Percentiles rank a stretch among this genome's conserved stretches.
phyloP scores from a whole-genome alignment of 92 coral and sea anemone species.

The Ricordea florida region DNA sequence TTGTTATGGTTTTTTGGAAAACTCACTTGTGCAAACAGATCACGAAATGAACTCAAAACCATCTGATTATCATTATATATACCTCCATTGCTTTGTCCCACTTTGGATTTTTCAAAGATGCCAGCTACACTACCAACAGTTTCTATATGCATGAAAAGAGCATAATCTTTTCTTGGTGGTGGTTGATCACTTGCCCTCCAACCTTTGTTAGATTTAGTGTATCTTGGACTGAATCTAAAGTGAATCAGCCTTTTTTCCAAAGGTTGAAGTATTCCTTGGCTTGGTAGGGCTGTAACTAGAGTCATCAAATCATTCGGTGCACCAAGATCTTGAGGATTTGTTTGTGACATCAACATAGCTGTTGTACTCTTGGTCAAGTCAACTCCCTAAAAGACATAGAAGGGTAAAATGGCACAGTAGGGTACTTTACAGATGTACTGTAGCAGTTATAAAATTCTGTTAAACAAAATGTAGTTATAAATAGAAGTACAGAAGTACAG shows the following conservation, averaged over 20 bases:
- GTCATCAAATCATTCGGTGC: constrained; percentile 79
- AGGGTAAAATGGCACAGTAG: no score
- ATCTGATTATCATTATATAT: background rate
- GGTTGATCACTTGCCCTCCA: constrained; percentile 82
- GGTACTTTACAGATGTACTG: no score
- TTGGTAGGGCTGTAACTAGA: constrained; percentile 89
- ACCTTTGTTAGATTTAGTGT: constrained; percentile 74
- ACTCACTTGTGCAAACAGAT: no score
- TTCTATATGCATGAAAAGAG: constrained; percentile 94
- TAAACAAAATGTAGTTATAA: background rate
- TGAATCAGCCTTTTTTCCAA: constrained; percentile 74
- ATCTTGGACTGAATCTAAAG: constrained; percentile 93
- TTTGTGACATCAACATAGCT: constrained; percentile 74
- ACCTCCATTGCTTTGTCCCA: constrained; percentile 19
- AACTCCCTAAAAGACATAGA: constrained; percentile 67
- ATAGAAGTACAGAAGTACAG: no score
- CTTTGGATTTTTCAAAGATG: constrained; percentile 24
- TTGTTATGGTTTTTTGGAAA: no score
- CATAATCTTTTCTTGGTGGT: constrained; percentile 93
- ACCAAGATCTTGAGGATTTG: constrained; percentile 72
- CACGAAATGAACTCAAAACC: no score
- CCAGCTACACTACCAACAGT: constrained; percentile 87
- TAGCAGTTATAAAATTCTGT: background rate
- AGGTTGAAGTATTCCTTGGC: constrained; percentile 85
- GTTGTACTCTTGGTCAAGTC: constrained; percentile 90